phyloP scores from a whole-genome alignment of 2,113 vertebrate species.

The Sebastes schlegelii region DNA sequence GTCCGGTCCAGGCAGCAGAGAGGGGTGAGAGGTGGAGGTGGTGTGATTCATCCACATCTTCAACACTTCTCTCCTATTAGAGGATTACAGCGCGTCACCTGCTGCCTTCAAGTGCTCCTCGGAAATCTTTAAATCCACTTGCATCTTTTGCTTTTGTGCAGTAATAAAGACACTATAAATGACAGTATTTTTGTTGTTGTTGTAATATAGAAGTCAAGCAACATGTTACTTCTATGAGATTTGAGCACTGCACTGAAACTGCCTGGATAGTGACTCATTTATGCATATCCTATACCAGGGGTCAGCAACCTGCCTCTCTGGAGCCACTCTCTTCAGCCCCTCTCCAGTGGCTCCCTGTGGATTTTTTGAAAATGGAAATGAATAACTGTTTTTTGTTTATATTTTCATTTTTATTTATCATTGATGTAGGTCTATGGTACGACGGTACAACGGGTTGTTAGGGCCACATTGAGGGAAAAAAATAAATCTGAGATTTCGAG shows the following conservation, averaged over 20 bases:
- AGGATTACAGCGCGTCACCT: slow-evolving; percentile 24
- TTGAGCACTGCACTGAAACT: not conserved
- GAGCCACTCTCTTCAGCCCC: too few species aligned
- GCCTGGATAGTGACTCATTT: too few species aligned
- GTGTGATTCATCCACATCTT: slow-evolving; percentile 34
- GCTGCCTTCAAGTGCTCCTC: slow-evolving; percentile 28
- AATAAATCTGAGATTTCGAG: too few species aligned
- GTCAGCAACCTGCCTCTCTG: too few species aligned
- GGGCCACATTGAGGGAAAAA: too few species aligned
- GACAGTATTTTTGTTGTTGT: not conserved
- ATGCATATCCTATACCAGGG: too few species aligned
- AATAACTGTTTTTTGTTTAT: too few species aligned
- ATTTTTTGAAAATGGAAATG: too few species aligned
- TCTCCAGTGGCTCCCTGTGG: too few species aligned
- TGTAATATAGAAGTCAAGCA: not conserved
- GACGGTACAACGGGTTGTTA: too few species aligned
- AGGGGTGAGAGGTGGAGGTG: slow-evolving; percentile 18
- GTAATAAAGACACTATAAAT: not conserved
- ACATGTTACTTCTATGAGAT: not conserved
- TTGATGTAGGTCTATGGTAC: too few species aligned
- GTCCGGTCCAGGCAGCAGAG: not conserved
- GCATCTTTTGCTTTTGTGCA: not conserved
- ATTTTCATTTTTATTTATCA: too few species aligned
- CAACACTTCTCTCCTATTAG: slow-evolving; percentile 9
- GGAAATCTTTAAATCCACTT: not conserved